Percentiles rank a stretch among this genome's conserved stretches.
Conservation (phyloP, 1,140 invertebrate genomes). For the Euura saliciscinereae region DNA sequence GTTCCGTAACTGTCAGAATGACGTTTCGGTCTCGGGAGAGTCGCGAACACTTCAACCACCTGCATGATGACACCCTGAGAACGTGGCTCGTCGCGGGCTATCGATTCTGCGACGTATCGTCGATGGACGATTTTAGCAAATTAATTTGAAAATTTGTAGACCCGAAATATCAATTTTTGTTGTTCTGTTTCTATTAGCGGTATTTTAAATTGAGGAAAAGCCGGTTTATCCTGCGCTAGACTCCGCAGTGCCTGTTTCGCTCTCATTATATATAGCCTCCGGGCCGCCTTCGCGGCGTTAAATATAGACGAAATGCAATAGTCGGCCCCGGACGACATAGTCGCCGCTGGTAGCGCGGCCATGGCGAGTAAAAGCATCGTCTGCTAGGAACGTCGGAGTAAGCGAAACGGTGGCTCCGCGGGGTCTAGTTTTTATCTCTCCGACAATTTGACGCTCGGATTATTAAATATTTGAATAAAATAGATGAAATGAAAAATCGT, state of each 20-base stretch:
- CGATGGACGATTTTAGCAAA: neutral
- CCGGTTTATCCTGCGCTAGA: neutral
- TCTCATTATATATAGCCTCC: slow-evolving; percentile 50
- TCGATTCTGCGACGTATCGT: neutral
- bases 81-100: neutral
- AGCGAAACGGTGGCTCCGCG: neutral
- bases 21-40: too few species aligned
- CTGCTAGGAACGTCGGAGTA: neutral
- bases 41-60: neutral
- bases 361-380: neutral
- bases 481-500: too few species aligned
- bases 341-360: neutral
- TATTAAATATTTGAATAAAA: too few species aligned
- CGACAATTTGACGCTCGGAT: too few species aligned
- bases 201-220: slow-evolving; percentile 20
- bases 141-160: too few species aligned
- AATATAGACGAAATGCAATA: slow-evolving; percentile 53
- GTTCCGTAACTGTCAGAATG: too few species aligned
- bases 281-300: slow-evolving; percentile 43
- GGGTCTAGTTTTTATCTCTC: too few species aligned
- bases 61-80: neutral
- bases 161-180: slow-evolving; percentile 23
- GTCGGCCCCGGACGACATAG: slow-evolving; percentile 11
- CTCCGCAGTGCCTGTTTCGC: slow-evolving; percentile 19
- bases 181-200: slow-evolving; percentile 33